Evolutionary conservation across 1,140 invertebrate genomes (phyloP), one percentile per base, ranked within the genome.

Genomic region (Musca domestica): DNA sequence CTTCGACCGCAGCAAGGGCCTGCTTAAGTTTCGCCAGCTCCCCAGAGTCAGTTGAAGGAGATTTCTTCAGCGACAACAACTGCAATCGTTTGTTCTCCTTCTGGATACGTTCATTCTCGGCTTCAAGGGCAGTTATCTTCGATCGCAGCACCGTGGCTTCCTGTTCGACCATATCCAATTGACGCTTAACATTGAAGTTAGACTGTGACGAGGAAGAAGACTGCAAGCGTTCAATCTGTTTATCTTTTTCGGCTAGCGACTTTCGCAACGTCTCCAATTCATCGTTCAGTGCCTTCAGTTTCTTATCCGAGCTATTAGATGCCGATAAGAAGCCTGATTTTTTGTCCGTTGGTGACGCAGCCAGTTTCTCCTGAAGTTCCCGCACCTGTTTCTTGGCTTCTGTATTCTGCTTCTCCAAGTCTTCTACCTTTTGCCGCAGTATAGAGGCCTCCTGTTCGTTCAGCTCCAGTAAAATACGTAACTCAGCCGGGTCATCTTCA

Each of bases 391-490:
- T 88, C 74, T 89, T 88, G 4, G 93, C 80, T 58, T 86, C 87
- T 67, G 91, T 88, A 76, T 91, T 92, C 74, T 94, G 91, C 70
- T 87, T 87, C 83, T 95, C 92, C 66, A 94, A 82, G 72, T 95
- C 92, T 81, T 94, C 91, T 46, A 94, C 88, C 82, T 94, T 95
- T 67, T 89, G 86, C 41, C 92, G 84, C 54, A 95, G 82, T 67
- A 94, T 90, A 3, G 88, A 86, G 52, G 92, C 88, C 86, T 96
- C 94, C 82, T 92, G 90, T 84, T 96, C 94, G 74, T 92, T 91
- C n/a, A 96, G 83, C 81, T 95, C 94, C 34, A 95, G 81, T 70
- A 95, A 88, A 27, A 95, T 83, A 73, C 91, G 87, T 51, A 93
- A 76, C 75, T 93, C 91, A 30, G 88, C 86, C 10, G 88, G 86